Evolutionary conservation across 1,140 invertebrate species (phyloP).

Genomic region (Ostrea denselamellosa): DNA sequence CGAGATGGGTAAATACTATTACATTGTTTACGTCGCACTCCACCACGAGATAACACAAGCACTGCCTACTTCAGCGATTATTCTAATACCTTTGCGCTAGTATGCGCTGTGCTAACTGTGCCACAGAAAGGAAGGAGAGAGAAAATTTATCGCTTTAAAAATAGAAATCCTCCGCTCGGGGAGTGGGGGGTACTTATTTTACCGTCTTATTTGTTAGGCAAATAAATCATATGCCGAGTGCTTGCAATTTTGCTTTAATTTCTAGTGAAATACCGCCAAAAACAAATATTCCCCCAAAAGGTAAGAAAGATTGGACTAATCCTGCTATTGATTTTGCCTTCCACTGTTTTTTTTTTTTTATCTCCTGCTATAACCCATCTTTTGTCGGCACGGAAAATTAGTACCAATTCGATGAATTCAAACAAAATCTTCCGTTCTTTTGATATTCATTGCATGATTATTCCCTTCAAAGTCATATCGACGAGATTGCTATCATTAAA

Average conservation of each 20-base stretch:
- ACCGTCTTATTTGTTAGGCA: slow-evolving; percentile 24
- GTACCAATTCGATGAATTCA: slow-evolving; percentile 35
- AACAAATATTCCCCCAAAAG: slow-evolving; percentile 23
- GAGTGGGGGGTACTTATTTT: background rate
- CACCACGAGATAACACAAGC: background rate
- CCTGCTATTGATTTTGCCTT: slow-evolving; percentile 24
- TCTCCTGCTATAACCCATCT: background rate
- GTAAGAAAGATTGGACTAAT: background rate
- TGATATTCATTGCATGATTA: slow-evolving; percentile 5
- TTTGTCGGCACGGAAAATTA: slow-evolving; percentile 28
- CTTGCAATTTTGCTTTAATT: slow-evolving; percentile 35
- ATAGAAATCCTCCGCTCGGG: background rate
- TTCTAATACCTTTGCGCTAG: slow-evolving; percentile 22
- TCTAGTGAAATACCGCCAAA: slow-evolving; percentile 3
- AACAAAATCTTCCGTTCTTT: slow-evolving; percentile 14
- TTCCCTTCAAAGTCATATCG: slow-evolving; percentile 3
- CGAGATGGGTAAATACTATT: slow-evolving; percentile 20
- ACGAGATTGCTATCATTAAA: background rate
- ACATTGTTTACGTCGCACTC: slow-evolving; percentile 19
- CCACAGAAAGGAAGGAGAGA: background rate
- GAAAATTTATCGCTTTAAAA: background rate
- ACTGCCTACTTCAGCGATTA: slow-evolving; percentile 3
- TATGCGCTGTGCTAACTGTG: background rate
- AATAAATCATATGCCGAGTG: slow-evolving; percentile 10
- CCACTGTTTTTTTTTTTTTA: slow-evolving; percentile 1